These are phyloP conservation scores for Crematogaster levior DNA, from an alignment of 2,888 invertebrate genomes.

Conservation along the genomic window DNA sequence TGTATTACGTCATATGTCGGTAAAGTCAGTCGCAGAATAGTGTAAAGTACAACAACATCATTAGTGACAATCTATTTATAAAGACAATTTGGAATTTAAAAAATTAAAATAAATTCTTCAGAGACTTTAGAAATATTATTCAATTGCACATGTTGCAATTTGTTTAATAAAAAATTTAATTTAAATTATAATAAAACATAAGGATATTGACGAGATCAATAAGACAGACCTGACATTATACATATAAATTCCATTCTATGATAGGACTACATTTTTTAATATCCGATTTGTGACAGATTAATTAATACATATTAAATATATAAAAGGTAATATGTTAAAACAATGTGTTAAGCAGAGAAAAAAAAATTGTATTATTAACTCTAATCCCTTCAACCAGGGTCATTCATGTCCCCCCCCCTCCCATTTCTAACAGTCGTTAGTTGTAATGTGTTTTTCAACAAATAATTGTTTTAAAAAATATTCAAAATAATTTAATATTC, in stretches of 20 bases:
- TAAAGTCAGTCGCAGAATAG: constrained; percentile 17
- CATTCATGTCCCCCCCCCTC: too few relatives aligned
- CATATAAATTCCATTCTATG: not conserved
- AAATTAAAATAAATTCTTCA: not conserved
- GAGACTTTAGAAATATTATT: not conserved
- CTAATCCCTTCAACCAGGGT: too few relatives aligned
- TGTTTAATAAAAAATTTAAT: not conserved
- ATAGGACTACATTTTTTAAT: not conserved
- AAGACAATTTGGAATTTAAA: not conserved
- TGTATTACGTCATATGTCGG: constrained; percentile 20
- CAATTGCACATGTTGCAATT: not conserved
- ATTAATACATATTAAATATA: not conserved
- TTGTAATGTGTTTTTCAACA: too few relatives aligned
- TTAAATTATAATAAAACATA: not conserved
- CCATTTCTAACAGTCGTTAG: too few relatives aligned
- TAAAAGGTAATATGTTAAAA: too few relatives aligned
- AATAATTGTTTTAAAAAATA: too few relatives aligned
- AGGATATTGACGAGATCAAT: not conserved
- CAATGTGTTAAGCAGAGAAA: not conserved
- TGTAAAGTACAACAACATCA: not conserved
- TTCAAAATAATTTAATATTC: too few relatives aligned
- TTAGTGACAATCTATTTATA: not conserved
- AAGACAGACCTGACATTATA: not conserved
- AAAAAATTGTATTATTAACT: constrained; percentile 7
- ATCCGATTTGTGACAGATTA: not conserved